These are phyloP conservation scores for Lasioglossum vierecki DNA, from an alignment of 2,888 invertebrate genomes.

Conservation along the genomic window DNA sequence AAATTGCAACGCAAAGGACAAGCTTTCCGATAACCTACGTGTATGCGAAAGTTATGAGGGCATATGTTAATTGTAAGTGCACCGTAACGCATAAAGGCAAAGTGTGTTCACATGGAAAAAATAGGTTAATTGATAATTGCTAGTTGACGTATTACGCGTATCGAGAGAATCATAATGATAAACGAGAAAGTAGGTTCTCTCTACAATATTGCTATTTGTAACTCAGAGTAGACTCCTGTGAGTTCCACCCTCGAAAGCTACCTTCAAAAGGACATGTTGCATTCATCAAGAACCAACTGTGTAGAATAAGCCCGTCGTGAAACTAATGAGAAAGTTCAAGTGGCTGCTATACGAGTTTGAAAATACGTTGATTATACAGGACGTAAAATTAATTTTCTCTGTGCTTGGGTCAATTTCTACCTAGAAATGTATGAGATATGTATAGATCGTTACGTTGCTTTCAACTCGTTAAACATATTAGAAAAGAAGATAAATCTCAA, in stretches of 20 bases:
- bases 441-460: no score
- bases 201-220: not conserved
- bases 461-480: no score
- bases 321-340: not conserved
- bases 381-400: not conserved
- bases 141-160: not conserved
- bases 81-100: not conserved
- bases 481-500: no score
- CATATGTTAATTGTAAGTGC: not conserved
- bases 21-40: not conserved
- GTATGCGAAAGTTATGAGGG: not conserved
- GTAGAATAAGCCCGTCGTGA: not conserved
- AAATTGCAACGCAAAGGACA: not conserved
- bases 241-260: not conserved
- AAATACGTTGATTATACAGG: not conserved
- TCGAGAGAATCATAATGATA: not conserved
- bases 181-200: not conserved
- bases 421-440: not conserved
- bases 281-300: not conserved
- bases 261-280: constrained; percentile 3
- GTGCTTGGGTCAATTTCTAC: not conserved
- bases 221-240: not conserved
- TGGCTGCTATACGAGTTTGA: not conserved
- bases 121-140: not conserved
- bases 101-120: not conserved